Evolutionary conservation across 2,113 vertebrate species (phyloP).

Genomic region (Rhinopomastus cyanomelas): DNA sequence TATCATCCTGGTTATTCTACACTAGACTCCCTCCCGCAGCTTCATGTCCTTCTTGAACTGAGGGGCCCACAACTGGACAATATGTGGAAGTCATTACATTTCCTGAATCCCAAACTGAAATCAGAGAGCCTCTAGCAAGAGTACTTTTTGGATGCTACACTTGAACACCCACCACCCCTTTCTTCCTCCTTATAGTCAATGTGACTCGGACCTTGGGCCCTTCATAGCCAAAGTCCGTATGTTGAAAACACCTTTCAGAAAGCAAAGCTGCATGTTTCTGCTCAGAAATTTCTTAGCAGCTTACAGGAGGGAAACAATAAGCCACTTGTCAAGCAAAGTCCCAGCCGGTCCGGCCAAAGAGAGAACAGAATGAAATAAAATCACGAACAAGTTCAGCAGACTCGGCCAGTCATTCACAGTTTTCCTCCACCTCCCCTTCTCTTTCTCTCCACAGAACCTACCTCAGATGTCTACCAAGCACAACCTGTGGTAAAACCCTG

Average conservation of each 20-base stretch:
- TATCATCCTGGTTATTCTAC: too few relatives aligned
- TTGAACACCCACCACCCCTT: rapidly evolving
- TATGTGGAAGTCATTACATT: background rate
- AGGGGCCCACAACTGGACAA: too few relatives aligned
- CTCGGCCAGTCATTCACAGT: background rate
- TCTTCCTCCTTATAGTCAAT: background rate
- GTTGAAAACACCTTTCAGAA: background rate
- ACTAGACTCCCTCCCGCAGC: too few relatives aligned
- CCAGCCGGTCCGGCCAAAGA: background rate
- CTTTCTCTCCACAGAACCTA: background rate
- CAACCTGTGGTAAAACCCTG: background rate
- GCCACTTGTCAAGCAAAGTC: background rate
- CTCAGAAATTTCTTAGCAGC: background rate
- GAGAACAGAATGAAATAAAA: background rate
- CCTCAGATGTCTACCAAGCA: background rate
- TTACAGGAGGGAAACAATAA: background rate
- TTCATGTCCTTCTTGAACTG: too few relatives aligned
- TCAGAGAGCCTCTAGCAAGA: background rate
- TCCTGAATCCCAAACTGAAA: background rate
- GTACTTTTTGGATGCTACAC: background rate
- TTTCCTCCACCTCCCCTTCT: background rate
- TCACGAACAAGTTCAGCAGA: background rate
- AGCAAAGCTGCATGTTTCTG: background rate
- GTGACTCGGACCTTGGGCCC: rapidly evolving
- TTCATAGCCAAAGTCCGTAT: background rate